These are phyloP conservation scores for Cnemophilus loriae DNA, from an alignment of 2,113 vertebrate species.

Conservation along the genomic window DNA sequence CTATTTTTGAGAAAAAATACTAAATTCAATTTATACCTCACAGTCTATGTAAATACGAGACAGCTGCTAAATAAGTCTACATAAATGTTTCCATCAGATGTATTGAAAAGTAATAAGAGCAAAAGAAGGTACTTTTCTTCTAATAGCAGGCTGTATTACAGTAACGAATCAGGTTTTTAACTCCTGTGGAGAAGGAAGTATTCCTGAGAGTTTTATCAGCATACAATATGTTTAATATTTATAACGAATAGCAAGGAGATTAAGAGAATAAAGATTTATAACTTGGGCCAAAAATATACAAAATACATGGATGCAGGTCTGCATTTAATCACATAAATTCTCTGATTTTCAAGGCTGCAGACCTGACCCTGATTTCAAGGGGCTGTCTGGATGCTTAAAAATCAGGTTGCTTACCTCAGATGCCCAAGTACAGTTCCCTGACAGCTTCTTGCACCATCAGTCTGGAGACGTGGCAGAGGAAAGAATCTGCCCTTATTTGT, in stretches of 20 bases:
- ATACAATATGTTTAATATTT: not conserved
- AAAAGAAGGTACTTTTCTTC: not conserved
- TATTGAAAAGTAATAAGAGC: conserved; percentile 17
- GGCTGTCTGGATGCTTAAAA: not conserved
- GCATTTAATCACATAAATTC: not conserved
- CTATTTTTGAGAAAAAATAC: conserved; percentile 1
- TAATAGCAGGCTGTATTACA: not conserved
- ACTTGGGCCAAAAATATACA: not conserved
- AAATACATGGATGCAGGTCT: not conserved
- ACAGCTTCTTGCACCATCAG: not conserved
- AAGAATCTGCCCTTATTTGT: not conserved
- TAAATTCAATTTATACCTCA: not conserved
- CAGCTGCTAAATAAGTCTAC: conserved; percentile 15
- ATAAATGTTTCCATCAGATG: conserved; percentile 37
- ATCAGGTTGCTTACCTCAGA: not conserved
- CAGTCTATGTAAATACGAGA: not conserved
- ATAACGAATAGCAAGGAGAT: not conserved
- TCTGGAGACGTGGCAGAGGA: not conserved
- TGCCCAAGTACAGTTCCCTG: not conserved
- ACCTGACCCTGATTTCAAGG: not conserved
- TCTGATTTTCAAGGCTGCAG: not conserved
- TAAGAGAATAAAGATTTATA: not conserved
- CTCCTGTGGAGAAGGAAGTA: not conserved
- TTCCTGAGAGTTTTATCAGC: not conserved
- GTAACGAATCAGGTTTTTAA: not conserved